Percentiles rank a stretch among this genome's conserved stretches.
These are phyloP conservation scores for Chymomyza fuscimana DNA, from an alignment of 2,888 invertebrate genomes.

Conservation along the genomic window DNA sequence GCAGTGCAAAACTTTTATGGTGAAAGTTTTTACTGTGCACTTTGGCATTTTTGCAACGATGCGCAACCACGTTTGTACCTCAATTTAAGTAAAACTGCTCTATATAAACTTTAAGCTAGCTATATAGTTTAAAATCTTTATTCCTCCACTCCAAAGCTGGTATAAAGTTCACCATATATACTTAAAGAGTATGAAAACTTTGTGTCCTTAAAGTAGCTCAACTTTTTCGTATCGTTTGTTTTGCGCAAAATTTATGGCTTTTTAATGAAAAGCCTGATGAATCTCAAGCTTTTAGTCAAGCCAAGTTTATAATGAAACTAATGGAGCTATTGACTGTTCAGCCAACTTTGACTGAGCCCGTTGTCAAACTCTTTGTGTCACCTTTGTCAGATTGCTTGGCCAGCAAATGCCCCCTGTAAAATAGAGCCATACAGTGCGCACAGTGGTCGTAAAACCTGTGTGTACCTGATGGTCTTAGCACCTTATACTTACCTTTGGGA, in stretches of 20 bases:
- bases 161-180: too few relatives aligned
- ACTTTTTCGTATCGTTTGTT: conserved; percentile 26
- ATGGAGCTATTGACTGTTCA: background rate
- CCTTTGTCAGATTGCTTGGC: background rate
- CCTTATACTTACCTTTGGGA: background rate
- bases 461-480: background rate
- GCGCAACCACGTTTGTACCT: too few relatives aligned
- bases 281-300: background rate
- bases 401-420: background rate
- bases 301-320: background rate
- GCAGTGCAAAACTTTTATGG: too few relatives aligned
- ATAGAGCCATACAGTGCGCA: background rate
- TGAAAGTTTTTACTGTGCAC: too few relatives aligned
- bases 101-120: too few relatives aligned
- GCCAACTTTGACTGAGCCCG: background rate
- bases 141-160: too few relatives aligned
- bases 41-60: too few relatives aligned
- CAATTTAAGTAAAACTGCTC: too few relatives aligned
- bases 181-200: too few relatives aligned
- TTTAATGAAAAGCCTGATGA: conserved; percentile 42
- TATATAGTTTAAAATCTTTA: too few relatives aligned
- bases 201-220: background rate
- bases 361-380: background rate
- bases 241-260: conserved; percentile 52
- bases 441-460: background rate